Evolutionary conservation across 2,888 invertebrate species (phyloP), one percentile per base, ranked within the genome.

Genomic region (Drosophila borealis): DNA sequence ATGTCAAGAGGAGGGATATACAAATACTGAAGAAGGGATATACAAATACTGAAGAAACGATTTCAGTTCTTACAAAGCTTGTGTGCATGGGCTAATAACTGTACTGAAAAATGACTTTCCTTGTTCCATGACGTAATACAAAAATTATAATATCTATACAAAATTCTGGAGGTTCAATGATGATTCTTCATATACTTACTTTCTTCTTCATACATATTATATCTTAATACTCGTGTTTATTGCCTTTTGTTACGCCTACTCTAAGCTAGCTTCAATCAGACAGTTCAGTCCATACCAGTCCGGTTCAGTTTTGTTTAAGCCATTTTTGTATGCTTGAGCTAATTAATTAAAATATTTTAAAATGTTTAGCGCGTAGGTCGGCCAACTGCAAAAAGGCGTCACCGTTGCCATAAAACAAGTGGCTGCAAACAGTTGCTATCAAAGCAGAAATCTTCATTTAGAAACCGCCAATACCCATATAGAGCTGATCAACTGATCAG

Each of bases 381-480:
- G 13, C 8, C 68, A 75, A 76, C 67, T 65, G 78, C 74, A 49
- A 65, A 83, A 74, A 87, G 87, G 83, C 79, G 83, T 84, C 63
- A 73, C 71, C 49, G 25, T 57, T 65, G 70, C 81, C 79, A 81
- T 80, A 80, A 75, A 29, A 17, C 6, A 67, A 44, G 74, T 61
- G 46, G 19, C 70, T 49, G 50, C 60, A 51, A 69, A 45, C 46
- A 41, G 46, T 49, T 64, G 78, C 69, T 80, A 73, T 80, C 72
- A 62, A 73, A 46, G 64, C 46, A 67, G 46, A 69, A 80, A 73
- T 79, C 69, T 80, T 66, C 64, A 74, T 78, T 72, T 70, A 79
- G 60, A 67, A 73, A 73, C 37, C 54, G 53, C 25, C 63, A 65
- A 73, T 68, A 56, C 64, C 75, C 80, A 67, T 79, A 74, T 77